Evolutionary conservation across 2,888 invertebrate genomes (phyloP).

Genomic region (Plagiodera versicolora): DNA sequence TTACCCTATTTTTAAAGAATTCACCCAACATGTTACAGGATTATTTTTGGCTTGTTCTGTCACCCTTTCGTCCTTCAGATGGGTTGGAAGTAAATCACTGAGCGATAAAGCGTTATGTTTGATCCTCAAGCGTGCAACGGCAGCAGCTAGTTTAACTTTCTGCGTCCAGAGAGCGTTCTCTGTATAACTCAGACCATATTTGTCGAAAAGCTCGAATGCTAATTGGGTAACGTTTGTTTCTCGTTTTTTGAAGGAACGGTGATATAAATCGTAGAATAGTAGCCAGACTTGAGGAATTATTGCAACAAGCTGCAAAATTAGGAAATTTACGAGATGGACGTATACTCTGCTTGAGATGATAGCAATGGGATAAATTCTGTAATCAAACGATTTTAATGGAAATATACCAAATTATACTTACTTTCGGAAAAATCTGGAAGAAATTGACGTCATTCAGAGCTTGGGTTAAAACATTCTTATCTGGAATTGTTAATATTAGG

Average conservation of each 20-base stretch:
- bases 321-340: too few species aligned
- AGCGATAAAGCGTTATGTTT: conserved; percentile 70
- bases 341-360: too few species aligned
- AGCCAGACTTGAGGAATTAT: conserved; percentile 60
- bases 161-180: conserved; percentile 67
- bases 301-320: conserved; percentile 40
- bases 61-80: conserved; percentile 71
- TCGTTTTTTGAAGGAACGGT: conserved; percentile 60
- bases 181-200: conserved; percentile 55
- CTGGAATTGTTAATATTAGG: too few species aligned
- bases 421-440: conserved; percentile 60
- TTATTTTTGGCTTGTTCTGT: conserved; percentile 58
- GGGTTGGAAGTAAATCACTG: conserved; percentile 70
- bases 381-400: too few species aligned
- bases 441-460: conserved; percentile 66
- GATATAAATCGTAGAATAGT: conserved; percentile 70
- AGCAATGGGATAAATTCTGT: too few species aligned
- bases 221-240: conserved; percentile 41
- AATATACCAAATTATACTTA: conserved; percentile 47
- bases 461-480: conserved; percentile 68
- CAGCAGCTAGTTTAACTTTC: conserved; percentile 72
- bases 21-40: conserved; percentile 78
- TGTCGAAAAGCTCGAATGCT: conserved; percentile 44
- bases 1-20: conserved; percentile 70
- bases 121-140: conserved; percentile 72